These are phyloP conservation scores for Tineola bisselliella DNA, from an alignment of 2,888 invertebrate species.

Conservation along the genomic window DNA sequence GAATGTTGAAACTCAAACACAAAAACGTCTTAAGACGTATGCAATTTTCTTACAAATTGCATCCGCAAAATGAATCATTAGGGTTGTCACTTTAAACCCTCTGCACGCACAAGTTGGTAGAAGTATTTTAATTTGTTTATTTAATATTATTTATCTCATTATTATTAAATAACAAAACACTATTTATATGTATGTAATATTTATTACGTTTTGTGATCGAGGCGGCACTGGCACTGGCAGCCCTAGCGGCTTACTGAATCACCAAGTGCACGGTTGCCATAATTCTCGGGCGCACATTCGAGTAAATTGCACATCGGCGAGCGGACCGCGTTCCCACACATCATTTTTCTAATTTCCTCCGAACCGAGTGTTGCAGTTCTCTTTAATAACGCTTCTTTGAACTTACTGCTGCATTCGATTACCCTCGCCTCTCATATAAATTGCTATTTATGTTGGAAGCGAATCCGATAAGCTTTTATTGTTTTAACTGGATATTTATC, in stretches of 20 bases:
- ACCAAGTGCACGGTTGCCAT: constrained; percentile 45
- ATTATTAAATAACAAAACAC: neutral
- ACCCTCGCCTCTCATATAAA: constrained; percentile 16
- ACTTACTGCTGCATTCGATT: constrained; percentile 21
- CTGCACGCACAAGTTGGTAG: neutral
- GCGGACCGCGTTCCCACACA: constrained; percentile 48
- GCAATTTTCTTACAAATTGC: constrained; percentile 43
- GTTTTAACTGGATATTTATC: constrained; percentile 3
- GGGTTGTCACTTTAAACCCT: neutral
- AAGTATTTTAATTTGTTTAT: neutral
- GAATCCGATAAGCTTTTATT: constrained; percentile 9
- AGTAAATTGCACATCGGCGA: constrained; percentile 46
- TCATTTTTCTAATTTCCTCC: constrained; percentile 54
- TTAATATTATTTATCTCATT: neutral
- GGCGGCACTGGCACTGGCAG: constrained; percentile 22
- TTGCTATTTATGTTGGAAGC: constrained; percentile 8
- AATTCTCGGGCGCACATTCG: constrained; percentile 51
- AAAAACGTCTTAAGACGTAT: constrained; percentile 29
- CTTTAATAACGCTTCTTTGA: constrained; percentile 38
- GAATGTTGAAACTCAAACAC: constrained; percentile 25
- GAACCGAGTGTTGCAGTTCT: constrained; percentile 32
- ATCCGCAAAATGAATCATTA: constrained; percentile 16
- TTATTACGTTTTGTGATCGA: neutral
- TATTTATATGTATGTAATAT: neutral
- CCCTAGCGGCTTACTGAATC: constrained; percentile 30